phyloP scores from a whole-genome alignment of 2,797 vertebrate genomes.

The Cynodonichthys magdalenae region DNA sequence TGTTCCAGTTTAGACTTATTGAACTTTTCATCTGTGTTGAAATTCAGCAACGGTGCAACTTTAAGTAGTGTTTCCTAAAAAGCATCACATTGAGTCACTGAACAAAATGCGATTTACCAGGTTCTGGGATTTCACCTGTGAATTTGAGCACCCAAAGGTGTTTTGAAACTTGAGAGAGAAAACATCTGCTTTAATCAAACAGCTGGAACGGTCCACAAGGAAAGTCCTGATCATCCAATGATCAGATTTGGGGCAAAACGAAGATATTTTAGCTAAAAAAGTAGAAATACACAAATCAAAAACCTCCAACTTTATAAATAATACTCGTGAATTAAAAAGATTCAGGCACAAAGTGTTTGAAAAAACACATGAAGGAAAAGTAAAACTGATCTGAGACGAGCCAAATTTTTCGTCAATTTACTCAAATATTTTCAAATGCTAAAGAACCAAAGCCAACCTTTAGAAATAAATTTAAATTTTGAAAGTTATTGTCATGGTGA shows the following conservation, averaged over 20 bases:
- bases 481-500: not conserved
- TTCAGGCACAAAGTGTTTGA: conserved; percentile 43
- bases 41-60: not conserved
- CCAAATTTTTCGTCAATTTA: not conserved
- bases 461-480: not conserved
- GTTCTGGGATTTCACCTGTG: not conserved
- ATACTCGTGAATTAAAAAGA: conserved; percentile 24
- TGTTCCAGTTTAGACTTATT: conserved; percentile 1
- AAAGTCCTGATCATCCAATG: not conserved
- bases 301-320: conserved; percentile 53
- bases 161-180: too few relatives aligned
- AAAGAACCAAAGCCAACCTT: not conserved
- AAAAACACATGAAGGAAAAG: not conserved
- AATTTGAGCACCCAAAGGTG: not conserved
- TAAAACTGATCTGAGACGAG: conserved; percentile 8
- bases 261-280: conserved; percentile 5
- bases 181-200: not conserved
- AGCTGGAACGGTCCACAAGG: conserved; percentile 4
- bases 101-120: not conserved
- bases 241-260: not conserved
- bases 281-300: conserved; percentile 4
- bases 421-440: conserved; percentile 7
- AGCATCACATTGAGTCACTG: not conserved
- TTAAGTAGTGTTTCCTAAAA: conserved; percentile 38
- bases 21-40: conserved; percentile 1